Base-by-base conservation (phyloP, 2,113 vertebrate species). In the Trogon surrucura region DNA sequence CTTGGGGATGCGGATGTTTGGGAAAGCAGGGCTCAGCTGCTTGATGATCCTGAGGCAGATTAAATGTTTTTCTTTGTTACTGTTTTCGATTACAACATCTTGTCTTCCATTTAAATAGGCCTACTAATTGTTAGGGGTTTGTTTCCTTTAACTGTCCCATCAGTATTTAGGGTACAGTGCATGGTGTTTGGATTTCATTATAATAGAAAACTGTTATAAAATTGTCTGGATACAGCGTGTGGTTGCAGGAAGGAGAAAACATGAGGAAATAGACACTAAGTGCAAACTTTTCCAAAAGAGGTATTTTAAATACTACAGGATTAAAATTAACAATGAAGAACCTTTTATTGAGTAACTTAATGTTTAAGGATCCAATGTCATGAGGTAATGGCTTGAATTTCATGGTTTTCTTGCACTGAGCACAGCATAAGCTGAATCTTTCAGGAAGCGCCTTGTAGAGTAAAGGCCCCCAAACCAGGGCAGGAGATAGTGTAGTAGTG, bases 311-410 rank as follows among this genome's bases (percentile, higher is more conserved):
- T 85, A 75, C 23, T 81, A 19, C 23, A n/a, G 61, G 48, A 92
- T 56, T 66, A 91, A 81, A 91, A 84, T 56, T 62, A 91, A 74
- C 60, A 83, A n/a, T n/a, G 48, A 78, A 84, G 38, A 95, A 58
- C 48, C 17, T 88, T 70, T 83, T 83, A 80, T 30, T 48, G 45
- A 84, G 36, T 90, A 73, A 80, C 36, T 89, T 74, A 51, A 91
- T 21, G 51, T 85, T 64, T 82, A 67, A 93, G 45, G 69, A 84
- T 95, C 84, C 56, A 19, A 9, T 93, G 80, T 92, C 69, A 86
- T 93, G 69, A 92, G 57, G 84, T 85, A 89, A 93, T 89, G 30
- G 61, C 81, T 95, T 93, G 51, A 86, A 12, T 93, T 94, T 93
- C 70, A 72, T 57, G 66, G 57, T 56, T 97, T 95, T 51, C 72